Conservation (phyloP, 2,113 vertebrate genomes). For the Petromus typicus region DNA sequence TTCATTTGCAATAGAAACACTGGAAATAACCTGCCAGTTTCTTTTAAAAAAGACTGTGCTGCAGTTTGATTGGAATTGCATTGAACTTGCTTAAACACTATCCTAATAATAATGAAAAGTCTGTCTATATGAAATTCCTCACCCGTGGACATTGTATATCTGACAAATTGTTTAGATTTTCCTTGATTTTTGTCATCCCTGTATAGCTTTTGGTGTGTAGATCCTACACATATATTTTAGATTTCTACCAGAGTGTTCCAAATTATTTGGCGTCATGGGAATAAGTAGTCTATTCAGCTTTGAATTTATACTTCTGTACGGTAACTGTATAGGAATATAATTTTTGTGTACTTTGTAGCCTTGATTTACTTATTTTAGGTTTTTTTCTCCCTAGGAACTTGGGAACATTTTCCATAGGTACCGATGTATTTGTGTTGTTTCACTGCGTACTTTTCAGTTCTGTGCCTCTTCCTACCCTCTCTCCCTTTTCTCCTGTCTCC, state of each 20-base stretch:
- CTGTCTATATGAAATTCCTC: rapidly evolving
- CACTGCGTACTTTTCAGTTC: not conserved
- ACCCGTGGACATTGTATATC: not conserved
- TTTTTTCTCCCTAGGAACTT: not conserved
- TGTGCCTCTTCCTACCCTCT: rapidly evolving
- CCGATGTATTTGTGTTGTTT: no score
- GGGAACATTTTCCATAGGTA: not conserved
- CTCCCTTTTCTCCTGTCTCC: no score
- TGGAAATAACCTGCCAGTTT: not conserved
- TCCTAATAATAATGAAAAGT: not conserved
- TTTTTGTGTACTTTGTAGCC: not conserved
- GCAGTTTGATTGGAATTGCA: not conserved
- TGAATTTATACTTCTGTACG: not conserved
- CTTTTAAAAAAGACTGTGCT: not conserved
- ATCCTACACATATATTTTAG: not conserved
- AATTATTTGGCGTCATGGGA: not conserved
- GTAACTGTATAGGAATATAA: not conserved
- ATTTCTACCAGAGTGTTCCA: not conserved
- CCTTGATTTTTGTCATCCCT: not conserved
- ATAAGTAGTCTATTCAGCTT: not conserved
- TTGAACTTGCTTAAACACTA: not conserved
- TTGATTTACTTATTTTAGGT: not conserved
- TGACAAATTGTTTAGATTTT: not conserved
- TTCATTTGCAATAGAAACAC: not conserved
- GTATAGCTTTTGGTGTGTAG: not conserved